Evolutionary conservation across 1,140 invertebrate species (phyloP), one percentile per base, ranked within the genome.

Genomic region (Drosophila kohkoa): DNA sequence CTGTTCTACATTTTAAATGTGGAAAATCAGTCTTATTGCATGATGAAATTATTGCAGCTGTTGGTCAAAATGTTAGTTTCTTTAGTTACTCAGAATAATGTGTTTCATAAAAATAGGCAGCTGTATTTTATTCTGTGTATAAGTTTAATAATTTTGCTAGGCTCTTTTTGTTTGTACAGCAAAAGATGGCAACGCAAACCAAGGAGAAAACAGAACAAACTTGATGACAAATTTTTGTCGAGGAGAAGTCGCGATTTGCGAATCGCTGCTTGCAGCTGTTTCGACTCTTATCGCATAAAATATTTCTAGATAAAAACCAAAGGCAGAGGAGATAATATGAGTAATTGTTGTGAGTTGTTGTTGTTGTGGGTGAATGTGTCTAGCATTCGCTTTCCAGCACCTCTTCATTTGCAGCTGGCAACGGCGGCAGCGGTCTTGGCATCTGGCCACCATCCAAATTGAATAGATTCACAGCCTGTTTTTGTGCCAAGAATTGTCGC

Each of bases 351-450:
- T 25, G 20, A 25, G 20, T 16, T 57, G 51, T 41, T 30, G 30
- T 32, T n/a, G 32, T 5, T 4, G 54, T 15, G 10, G 35, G 13
- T 41, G 8, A 41, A 5, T 57, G 7, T 1, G 10, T 16, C 51
- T 91, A 92, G 65, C 90, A 92, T 54, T 92, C 90, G 73, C 90
- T 92, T 54, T 92, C 91, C 3, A 92, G 72, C 62, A 92, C 65
- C 49, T 92, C 91, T 46, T 92, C 91, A 1, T 71, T 68, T 2
- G 69, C 59, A 10, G 70, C 57, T 5, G 77, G 20, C 35, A 38
- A 10, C 35, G 8, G 35, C 35, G 8, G 35, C 7, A 57, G 57
- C 2, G 79, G 73, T 0, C 13, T 11, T 48, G 60, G 51, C 72
- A 69, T 73, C 4, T 71, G 51, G 30, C 65, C 65, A 4, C 65